These are phyloP conservation scores for Ctenopoma multispine DNA, from an alignment of 2,797 vertebrate genomes.

Conservation along the genomic window DNA sequence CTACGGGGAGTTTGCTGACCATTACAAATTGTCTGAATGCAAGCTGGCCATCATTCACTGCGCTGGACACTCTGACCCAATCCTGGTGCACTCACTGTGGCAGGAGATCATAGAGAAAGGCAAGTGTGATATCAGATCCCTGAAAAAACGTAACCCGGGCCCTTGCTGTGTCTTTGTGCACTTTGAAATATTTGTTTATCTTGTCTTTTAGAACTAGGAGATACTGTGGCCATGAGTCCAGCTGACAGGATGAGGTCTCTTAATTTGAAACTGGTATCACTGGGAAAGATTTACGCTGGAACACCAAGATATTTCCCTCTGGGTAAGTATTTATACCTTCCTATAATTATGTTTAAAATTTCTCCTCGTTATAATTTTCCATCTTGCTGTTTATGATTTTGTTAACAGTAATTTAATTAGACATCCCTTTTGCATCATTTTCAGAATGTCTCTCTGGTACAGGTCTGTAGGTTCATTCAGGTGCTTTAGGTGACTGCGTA, in stretches of 20 bases:
- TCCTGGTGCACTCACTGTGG: conserved; percentile 96
- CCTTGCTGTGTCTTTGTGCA: background rate
- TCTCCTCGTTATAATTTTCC: conserved; percentile 36
- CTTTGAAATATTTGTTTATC: conserved; percentile 11
- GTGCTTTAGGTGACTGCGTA: conserved; percentile 40
- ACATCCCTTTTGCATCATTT: conserved; percentile 55
- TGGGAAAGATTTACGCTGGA: conserved; percentile 94
- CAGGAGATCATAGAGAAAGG: conserved; percentile 98
- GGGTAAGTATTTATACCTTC: conserved; percentile 79
- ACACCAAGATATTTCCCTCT: conserved; percentile 97
- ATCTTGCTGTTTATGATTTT: conserved; percentile 41
- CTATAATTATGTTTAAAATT: conserved; percentile 43
- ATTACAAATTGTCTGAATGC: conserved; percentile 95
- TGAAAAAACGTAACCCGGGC: background rate
- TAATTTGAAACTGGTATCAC: conserved; percentile 92
- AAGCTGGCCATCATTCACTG: conserved; percentile 98
- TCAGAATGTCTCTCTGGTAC: conserved; percentile 42
- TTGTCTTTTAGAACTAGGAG: conserved; percentile 87
- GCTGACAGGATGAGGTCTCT: conserved; percentile 93
- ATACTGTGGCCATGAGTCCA: conserved; percentile 89
- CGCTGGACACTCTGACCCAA: conserved; percentile 94
- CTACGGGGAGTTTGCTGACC: conserved; percentile 97
- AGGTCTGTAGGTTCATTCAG: conserved; percentile 36
- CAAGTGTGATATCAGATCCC: conserved; percentile 45
- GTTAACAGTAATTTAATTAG: conserved; percentile 60